Evolutionary conservation across 1,140 invertebrate genomes (phyloP).

Genomic region (Pachypeltis micranthus): DNA sequence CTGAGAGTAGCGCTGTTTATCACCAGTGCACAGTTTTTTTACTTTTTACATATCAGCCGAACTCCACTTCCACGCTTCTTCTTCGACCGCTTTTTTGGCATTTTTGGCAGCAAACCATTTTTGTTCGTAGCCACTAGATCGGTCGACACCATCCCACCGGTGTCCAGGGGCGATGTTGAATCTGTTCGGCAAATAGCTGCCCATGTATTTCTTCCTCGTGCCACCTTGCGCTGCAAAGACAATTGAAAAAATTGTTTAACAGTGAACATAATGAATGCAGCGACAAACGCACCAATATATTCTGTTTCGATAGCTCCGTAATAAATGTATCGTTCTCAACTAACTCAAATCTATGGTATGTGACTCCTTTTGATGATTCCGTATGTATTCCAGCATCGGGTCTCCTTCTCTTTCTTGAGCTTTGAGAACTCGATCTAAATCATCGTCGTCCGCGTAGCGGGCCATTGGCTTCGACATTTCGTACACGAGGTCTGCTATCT

Average conservation of each 20-base stretch:
- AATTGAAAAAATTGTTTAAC: background rate
- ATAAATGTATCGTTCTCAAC: constrained; percentile 5
- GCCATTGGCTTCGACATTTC: constrained; percentile 87
- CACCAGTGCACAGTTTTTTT: too few species aligned
- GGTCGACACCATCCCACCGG: constrained; percentile 95
- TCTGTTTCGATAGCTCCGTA: constrained; percentile 12
- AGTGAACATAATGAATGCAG: background rate
- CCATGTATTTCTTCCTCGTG: constrained; percentile 54
- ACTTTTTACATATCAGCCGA: constrained; percentile 79
- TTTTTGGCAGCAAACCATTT: constrained; percentile 72
- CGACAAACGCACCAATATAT: too few species aligned
- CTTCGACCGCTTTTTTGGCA: constrained; percentile 59
- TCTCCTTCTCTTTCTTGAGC: constrained; percentile 72
- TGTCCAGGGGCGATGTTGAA: constrained; percentile 85
- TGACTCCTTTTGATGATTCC: constrained; percentile 53
- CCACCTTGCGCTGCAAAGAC: constrained; percentile 38
- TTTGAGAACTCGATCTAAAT: constrained; percentile 65
- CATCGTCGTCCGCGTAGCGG: constrained; percentile 73
- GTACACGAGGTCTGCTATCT: constrained; percentile 55
- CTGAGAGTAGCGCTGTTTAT: too few species aligned
- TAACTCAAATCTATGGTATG: constrained; percentile 8
- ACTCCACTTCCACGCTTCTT: constrained; percentile 90
- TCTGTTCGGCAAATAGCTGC: constrained; percentile 76
- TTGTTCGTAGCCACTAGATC: constrained; percentile 94
- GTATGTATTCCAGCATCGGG: constrained; percentile 84